Percentiles rank a stretch among this genome's conserved stretches.
These are phyloP conservation scores for Bubo scandiacus DNA, from an alignment of 2,113 vertebrate genomes.

Conservation along the genomic window DNA sequence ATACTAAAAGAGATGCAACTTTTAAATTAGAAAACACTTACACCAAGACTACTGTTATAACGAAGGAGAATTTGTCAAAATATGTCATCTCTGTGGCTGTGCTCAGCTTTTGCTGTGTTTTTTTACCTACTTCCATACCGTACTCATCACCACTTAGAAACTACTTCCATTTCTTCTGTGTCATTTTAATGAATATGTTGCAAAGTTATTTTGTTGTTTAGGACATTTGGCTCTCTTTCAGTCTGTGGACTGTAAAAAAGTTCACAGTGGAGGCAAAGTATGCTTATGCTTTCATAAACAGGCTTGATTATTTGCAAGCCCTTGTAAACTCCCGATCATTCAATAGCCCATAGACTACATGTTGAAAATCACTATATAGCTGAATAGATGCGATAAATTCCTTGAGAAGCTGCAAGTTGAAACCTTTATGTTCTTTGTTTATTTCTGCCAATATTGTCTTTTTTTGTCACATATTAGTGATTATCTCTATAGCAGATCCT, in stretches of 20 bases:
- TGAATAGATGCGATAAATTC: neutral
- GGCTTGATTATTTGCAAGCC: neutral
- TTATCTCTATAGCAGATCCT: neutral
- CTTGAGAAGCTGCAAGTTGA: neutral
- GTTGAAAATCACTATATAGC: neutral
- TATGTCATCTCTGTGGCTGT: neutral
- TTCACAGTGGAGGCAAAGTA: neutral
- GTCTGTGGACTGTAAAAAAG: neutral
- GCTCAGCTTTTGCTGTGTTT: neutral
- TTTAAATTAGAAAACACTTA: neutral
- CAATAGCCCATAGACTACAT: neutral
- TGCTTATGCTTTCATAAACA: neutral
- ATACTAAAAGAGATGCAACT: neutral
- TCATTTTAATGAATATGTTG: neutral
- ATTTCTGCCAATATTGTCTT: neutral
- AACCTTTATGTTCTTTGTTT: neutral
- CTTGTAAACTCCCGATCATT: neutral
- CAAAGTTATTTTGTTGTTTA: neutral
- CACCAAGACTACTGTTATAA: neutral
- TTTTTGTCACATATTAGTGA: neutral
- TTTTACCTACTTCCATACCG: neutral
- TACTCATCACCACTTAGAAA: neutral
- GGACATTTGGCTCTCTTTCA: neutral
- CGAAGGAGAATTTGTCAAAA: neutral
- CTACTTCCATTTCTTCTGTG: accelerated